Evolutionary conservation across 2,113 vertebrate species (phyloP).

Genomic region (Thalassarche chlororhynchos): DNA sequence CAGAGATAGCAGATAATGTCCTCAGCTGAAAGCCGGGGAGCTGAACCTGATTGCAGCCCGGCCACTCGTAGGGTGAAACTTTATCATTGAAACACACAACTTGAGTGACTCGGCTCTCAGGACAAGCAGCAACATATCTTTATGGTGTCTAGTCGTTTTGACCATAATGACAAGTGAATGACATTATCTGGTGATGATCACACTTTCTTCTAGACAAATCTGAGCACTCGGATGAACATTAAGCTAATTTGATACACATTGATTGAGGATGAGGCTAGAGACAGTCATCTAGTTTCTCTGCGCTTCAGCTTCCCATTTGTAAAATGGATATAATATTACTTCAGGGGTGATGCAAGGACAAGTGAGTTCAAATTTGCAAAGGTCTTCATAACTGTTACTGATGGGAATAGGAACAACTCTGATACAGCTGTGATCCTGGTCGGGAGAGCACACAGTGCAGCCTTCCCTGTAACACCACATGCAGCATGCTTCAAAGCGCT

Average conservation of each 20-base stretch:
- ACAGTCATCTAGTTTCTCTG: not conserved
- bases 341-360: slow-evolving; percentile 42
- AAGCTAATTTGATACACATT: slow-evolving; percentile 60
- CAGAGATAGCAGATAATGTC: not conserved
- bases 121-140: not conserved
- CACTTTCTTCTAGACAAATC: slow-evolving; percentile 42
- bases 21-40: not conserved
- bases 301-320: slow-evolving; percentile 11
- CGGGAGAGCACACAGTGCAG: not conserved
- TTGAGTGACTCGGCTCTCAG: not conserved
- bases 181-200: slow-evolving; percentile 38
- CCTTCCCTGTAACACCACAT: not conserved
- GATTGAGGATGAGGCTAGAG: slow-evolving; percentile 29
- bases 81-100: not conserved
- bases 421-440: not conserved
- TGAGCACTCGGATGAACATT: not conserved
- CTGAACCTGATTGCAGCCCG: not conserved
- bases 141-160: not conserved
- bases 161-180: slow-evolving; percentile 19
- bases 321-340: slow-evolving; percentile 41
- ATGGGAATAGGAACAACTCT: not conserved
- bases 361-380: not conserved
- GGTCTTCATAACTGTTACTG: not conserved
- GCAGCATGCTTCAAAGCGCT: not conserved
- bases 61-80: not conserved